Evolutionary conservation across 2,113 vertebrate species (phyloP).

Genomic region (Ascaphus truei): DNA sequence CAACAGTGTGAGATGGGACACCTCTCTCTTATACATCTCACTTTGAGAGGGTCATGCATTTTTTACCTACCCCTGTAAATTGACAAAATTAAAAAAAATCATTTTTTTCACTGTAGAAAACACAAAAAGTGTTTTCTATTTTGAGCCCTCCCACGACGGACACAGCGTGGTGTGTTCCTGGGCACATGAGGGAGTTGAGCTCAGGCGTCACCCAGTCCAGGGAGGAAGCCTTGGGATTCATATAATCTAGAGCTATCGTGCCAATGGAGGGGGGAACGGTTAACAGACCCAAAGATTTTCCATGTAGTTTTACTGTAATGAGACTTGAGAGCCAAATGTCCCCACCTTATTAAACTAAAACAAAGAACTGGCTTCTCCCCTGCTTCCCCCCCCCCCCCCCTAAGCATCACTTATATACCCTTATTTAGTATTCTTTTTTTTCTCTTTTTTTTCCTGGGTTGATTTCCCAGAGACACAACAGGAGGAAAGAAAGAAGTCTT

Average conservation of each 20-base stretch:
- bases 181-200: background rate
- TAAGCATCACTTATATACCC: background rate
- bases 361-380: background rate
- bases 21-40: too few species aligned
- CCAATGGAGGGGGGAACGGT: background rate
- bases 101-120: too few species aligned
- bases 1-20: too few species aligned
- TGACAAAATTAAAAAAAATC: too few species aligned
- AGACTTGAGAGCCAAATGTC: background rate
- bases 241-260: background rate
- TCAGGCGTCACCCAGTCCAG: conserved; percentile 8
- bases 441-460: too few species aligned
- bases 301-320: conserved; percentile 12
- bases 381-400: background rate
- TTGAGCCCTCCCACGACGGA: too few species aligned
- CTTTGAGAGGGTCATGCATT: too few species aligned
- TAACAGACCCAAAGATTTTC: conserved; percentile 1
- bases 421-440: background rate
- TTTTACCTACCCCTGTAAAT: too few species aligned
- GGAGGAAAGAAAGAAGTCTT: background rate
- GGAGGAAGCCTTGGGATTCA: background rate
- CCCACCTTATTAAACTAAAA: background rate
- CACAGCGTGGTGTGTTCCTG: background rate
- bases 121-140: too few species aligned
- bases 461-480: background rate